Base-by-base conservation (phyloP, 2,113 vertebrate genomes). In the Calyptommatus sinebrachiatus region DNA sequence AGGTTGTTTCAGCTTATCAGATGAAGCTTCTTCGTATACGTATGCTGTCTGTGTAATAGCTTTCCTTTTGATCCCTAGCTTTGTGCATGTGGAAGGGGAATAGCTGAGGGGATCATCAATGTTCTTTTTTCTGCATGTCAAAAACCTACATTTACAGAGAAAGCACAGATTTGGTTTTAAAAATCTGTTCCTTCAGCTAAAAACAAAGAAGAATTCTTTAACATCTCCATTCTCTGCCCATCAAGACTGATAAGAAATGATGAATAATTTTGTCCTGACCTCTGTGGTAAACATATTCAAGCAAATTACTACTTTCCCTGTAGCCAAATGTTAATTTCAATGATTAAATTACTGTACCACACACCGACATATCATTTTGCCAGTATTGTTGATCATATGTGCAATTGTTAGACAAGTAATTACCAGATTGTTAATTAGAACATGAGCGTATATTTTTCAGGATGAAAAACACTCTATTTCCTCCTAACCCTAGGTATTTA, bases 381-480 rank as follows among this genome's bases (percentile, higher is more conserved):
- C 10, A 76, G 67, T 88, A 21, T 45, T 81, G 74, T 76, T 88
- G 70, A 81, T 91, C 73, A 66, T 65, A 26, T 7, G 63, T 80
- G 76, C 83, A 87, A 83, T 83, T 71, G 86, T 83, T 75, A 69
- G 71, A 88, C 91, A 77, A 84, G 20, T 24, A 77, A n/a, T 67
- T 88, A n/a, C 69, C 66, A 8, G 73, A n/a, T 61, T 60, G 28
- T 87, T 89, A 91, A 90, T 91, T 89, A 90, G 60, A 87, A 76
- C 46, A 84, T 3, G 1, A 79, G 29, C 83, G 82, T 81, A 8
- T 72, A 73, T 83, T 87, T 89, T 90, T 87, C 71, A 80, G 6
- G 85, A 5, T 80, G 68, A 73, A 84, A 83, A 67, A 1, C 10
- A 28, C 5, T 71, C 0, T 29, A 46, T 67, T 79, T 79, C 69